Percentiles rank a stretch among this genome's conserved stretches.
These are phyloP conservation scores for Piaya cayana DNA, from an alignment of 2,113 vertebrate species.

Conservation along the genomic window DNA sequence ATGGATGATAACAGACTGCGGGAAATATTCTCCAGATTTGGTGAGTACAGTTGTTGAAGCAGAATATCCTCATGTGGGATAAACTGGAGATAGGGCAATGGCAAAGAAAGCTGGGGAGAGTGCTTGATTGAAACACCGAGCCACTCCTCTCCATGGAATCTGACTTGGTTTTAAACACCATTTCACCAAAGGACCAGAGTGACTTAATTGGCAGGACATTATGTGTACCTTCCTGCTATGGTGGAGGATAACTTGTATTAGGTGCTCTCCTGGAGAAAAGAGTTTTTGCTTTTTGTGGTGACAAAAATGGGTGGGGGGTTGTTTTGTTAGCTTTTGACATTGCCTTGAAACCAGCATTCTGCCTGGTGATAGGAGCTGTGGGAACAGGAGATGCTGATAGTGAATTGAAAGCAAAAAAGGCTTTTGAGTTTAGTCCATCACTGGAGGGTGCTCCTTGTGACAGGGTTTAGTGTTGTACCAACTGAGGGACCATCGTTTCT, in stretches of 20 bases:
- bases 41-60: slow-evolving; percentile 68
- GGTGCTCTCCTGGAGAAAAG: background rate
- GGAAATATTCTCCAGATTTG: slow-evolving; percentile 87
- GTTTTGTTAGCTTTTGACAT: fast-evolving
- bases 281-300: background rate
- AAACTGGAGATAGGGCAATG: background rate
- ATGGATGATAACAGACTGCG: slow-evolving; percentile 84
- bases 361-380: background rate
- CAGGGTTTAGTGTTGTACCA: background rate
- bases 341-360: fast-evolving
- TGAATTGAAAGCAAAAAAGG: background rate
- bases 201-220: background rate
- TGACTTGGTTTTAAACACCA: background rate
- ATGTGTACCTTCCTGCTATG: background rate
- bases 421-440: background rate
- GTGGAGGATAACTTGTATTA: background rate
- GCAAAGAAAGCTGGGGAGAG: background rate
- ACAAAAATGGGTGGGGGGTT: background rate
- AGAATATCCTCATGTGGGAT: fast-evolving
- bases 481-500: fast-evolving
- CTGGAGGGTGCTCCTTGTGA: background rate
- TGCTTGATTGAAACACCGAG: background rate
- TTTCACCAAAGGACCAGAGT: background rate
- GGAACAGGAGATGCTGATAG: background rate
- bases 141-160: fast-evolving